Evolutionary conservation across 2,113 vertebrate species (phyloP).

Genomic region (Petrocephalus zakoni): DNA sequence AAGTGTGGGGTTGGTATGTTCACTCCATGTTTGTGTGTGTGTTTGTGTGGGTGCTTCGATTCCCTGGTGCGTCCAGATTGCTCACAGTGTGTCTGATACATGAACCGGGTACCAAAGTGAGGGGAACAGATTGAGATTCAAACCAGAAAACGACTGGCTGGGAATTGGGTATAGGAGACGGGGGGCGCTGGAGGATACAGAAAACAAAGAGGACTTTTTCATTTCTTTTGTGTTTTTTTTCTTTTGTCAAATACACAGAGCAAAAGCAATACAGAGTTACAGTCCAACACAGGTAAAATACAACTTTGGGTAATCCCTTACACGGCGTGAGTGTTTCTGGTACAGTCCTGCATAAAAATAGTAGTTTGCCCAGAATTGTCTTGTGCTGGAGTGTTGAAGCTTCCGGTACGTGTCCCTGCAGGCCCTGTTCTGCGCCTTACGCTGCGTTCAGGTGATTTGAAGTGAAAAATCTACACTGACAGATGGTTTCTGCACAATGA

Average conservation of each 20-base stretch:
- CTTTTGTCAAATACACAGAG: conserved; percentile 72
- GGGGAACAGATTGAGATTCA: background rate
- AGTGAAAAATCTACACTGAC: conserved; percentile 7
- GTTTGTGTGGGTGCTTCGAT: background rate
- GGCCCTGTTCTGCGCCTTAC: background rate
- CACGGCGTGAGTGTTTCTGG: conserved; percentile 34
- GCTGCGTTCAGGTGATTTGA: background rate
- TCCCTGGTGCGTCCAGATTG: background rate
- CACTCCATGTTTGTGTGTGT: background rate
- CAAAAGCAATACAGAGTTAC: conserved; percentile 70
- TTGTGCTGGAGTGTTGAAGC: background rate
- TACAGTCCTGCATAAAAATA: conserved; percentile 61
- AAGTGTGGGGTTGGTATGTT: background rate
- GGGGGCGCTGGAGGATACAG: background rate
- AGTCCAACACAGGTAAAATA: conserved; percentile 69
- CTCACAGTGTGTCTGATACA: background rate
- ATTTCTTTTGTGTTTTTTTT: conserved; percentile 37
- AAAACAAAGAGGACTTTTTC: conserved; percentile 39
- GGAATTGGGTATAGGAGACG: background rate
- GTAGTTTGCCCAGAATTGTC: conserved; percentile 40
- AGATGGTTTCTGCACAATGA: background rate
- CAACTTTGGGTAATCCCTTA: conserved; percentile 45
- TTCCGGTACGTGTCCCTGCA: background rate
- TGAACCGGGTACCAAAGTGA: background rate
- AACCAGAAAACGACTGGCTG: background rate